Base-by-base conservation (phyloP, 2,113 vertebrate species). In the Ameiurus melas region DNA sequence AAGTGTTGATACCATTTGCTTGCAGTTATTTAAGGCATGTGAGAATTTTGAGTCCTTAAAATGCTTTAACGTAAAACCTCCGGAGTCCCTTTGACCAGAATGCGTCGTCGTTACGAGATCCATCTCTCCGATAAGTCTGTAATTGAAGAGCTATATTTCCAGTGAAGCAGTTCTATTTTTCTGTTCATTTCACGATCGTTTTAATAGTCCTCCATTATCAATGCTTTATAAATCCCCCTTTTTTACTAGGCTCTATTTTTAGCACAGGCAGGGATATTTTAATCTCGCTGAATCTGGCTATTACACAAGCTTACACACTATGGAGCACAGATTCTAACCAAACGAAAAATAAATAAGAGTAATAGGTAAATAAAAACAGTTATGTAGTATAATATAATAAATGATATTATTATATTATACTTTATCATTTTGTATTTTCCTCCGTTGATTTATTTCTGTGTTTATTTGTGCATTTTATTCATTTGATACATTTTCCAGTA, bases 171-270 rank as follows among this genome's bases (percentile, higher is more conserved):
- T 39, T 82, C 2, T 22, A 62, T 83, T 62, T 39, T 62, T 83
- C 22, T 62, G 57, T 83, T 83, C 43, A 47, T 47, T 47, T 47
- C 43, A 60, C 22, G 30, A 62, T 62, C 6, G 36, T 82, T 82
- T 82, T 57, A 79, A 80, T 80, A 20, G 77, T 55, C 16, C 77
- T 80, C 33, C 16, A 20, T 17, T 83, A 81, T 89, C 83, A 20
- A 83, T 68, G 55, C 87, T 77, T 10, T 64, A 27, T 90, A 25
- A 90, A 86, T 89, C 58, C 60, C 51, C 51, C 51, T 51, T 27
- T 86, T 30, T 86, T 33, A 84, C 62, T 78, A 83, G 53, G 66
- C 68, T 47, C 17, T 90, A 57, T 25, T 81, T 93, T 90, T 87
- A 71, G 62, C 78, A 6, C 82, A 70, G n/a, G 60, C 62, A 55